phyloP scores from a whole-genome alignment of 1,140 invertebrate genomes.

The Caerostris extrusa region DNA sequence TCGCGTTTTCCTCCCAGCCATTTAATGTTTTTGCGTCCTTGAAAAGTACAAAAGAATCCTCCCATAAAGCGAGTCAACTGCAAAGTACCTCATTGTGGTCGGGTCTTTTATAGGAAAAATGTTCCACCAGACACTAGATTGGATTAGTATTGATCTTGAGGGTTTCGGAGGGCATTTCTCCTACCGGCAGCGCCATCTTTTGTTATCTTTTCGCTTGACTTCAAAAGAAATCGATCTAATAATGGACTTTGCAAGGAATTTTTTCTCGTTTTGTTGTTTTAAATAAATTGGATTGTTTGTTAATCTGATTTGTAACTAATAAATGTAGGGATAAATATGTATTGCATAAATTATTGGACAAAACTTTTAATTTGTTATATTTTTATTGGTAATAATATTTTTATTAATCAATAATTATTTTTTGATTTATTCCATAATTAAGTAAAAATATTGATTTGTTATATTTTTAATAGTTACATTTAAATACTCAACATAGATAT shows the following conservation, averaged over 20 bases:
- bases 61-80: not conserved
- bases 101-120: not conserved
- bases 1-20: too few relatives aligned
- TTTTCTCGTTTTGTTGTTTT: not conserved
- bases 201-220: constrained; percentile 11
- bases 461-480: too few relatives aligned
- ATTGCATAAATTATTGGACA: too few relatives aligned
- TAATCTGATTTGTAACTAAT: not conserved
- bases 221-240: not conserved
- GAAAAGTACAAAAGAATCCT: not conserved
- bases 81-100: not conserved
- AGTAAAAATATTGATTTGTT: too few relatives aligned
- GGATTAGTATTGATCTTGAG: constrained; percentile 7
- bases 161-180: not conserved
- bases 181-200: constrained; percentile 5
- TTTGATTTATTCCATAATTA: too few relatives aligned
- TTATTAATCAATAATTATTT: too few relatives aligned
- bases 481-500: too few relatives aligned
- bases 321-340: not conserved
- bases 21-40: too few relatives aligned
- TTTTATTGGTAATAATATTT: too few relatives aligned
- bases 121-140: not conserved
- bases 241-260: too few relatives aligned
- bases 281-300: not conserved
- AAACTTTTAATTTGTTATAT: too few relatives aligned